A percentile compares a stretch with the other conserved stretches of the same genome.
Conservation (phyloP, 1,140 invertebrate species). For the Drosophila chauvacae region DNA sequence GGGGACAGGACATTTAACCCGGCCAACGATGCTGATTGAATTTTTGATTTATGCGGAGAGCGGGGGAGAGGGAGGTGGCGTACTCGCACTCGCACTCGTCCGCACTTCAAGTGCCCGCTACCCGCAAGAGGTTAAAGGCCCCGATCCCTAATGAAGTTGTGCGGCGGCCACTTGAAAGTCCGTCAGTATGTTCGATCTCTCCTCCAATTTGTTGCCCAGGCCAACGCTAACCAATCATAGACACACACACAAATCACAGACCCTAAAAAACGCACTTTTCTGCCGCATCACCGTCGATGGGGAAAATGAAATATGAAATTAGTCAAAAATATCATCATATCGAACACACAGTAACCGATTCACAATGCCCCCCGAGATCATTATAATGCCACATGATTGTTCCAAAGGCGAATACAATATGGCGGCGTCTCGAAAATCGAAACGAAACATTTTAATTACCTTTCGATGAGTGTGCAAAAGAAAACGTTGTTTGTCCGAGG, state of each 20-base stretch:
- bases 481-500: slow-evolving; percentile 43
- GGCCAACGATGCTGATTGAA: slow-evolving; percentile 76
- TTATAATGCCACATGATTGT: slow-evolving; percentile 58
- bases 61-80: not conserved
- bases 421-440: slow-evolving; percentile 59
- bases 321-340: slow-evolving; percentile 68
- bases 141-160: slow-evolving; percentile 72
- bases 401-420: slow-evolving; percentile 47
- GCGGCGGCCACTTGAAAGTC: slow-evolving; percentile 73
- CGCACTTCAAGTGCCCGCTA: slow-evolving; percentile 55
- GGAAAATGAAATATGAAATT: slow-evolving; percentile 64
- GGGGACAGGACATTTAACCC: slow-evolving; percentile 48
- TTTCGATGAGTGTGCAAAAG: slow-evolving; percentile 82
- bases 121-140: slow-evolving; percentile 59
- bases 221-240: slow-evolving; percentile 60
- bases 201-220: slow-evolving; percentile 40
- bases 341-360: slow-evolving; percentile 29
- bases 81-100: not conserved
- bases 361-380: slow-evolving; percentile 43
- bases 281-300: slow-evolving; percentile 63
- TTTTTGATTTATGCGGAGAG: slow-evolving; percentile 76
- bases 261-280: slow-evolving; percentile 23
- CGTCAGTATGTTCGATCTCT: slow-evolving; percentile 32
- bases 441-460: slow-evolving; percentile 84
- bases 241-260: slow-evolving; percentile 19